Base-by-base conservation (phyloP, 1,140 invertebrate genomes). In the Drosophila repletoides region DNA sequence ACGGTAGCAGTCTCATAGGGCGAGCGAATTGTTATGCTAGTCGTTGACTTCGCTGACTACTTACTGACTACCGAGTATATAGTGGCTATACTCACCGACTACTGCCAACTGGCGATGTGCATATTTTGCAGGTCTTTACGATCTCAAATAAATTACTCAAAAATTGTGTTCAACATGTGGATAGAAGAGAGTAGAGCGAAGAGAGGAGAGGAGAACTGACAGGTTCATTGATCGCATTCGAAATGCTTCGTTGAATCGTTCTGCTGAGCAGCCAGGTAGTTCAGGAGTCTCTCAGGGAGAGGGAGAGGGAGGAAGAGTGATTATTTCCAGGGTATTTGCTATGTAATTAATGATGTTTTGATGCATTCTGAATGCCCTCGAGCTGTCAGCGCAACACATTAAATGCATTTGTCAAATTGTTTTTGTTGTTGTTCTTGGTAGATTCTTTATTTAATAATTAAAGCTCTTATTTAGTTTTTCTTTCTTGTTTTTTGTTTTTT, bases 401-500 rank as follows among this genome's bases (percentile, higher is more conserved):
- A 3, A 28, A 12, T 24, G 40, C 67, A 60, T 68, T 66, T 51
- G 46, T 73, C 60, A 73, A 46, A 43, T n/a, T n/a, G n/a, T n/a
- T n/a, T n/a, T n/a, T n/a, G 4, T 56, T 49, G 19, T 68, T 65
- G 28, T 81, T 84, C 53, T 67, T 59, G 70, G 75, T 80, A 80
- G 73, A 84, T 83, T 84, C 48, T 86, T 86, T 87, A 86, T 81
- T 80, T 86, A 84, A 86, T 86, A 86, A 86, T 86, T 86, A 86
- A 86, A 86, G 80, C 80, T 86, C 80, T 86, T 86, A 86, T 86
- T 87, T 80, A 86, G 80, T 72, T 67, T 84, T 73, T 26, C 51
- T 38, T 17, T 38, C 17, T 43, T 36, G 34, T 48, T 17, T 72
- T 72, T 66, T 40, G 67, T 24, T 77, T 52, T 65, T 46, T 52